Conservation (phyloP, 2,888 invertebrate genomes). For the Acronicta aceris region DNA sequence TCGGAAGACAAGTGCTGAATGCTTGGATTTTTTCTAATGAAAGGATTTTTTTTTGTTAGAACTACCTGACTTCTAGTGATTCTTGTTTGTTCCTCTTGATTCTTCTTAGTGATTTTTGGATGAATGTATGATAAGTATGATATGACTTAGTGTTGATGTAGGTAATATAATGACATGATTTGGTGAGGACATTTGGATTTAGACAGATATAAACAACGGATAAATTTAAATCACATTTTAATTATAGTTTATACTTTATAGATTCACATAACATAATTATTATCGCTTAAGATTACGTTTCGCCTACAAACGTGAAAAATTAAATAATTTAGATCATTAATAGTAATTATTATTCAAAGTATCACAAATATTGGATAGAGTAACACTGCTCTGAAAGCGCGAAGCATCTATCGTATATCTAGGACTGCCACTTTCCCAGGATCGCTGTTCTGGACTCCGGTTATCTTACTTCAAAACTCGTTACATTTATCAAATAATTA, state of each 20-base stretch:
- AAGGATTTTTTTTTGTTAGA: not conserved
- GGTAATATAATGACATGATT: not conserved
- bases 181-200: not conserved
- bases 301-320: slow-evolving; percentile 88
- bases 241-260: slow-evolving; percentile 82
- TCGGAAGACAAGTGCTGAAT: too few species aligned
- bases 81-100: too few species aligned
- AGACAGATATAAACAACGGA: slow-evolving; percentile 59
- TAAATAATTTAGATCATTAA: slow-evolving; percentile 89
- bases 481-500: slow-evolving; percentile 58
- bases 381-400: slow-evolving; percentile 84
- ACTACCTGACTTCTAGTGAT: not conserved
- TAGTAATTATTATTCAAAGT: slow-evolving; percentile 87
- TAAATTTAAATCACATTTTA: slow-evolving; percentile 84
- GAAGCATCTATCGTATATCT: slow-evolving; percentile 80
- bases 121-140: not conserved
- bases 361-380: slow-evolving; percentile 88
- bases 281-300: slow-evolving; percentile 80
- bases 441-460: slow-evolving; percentile 47
- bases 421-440: slow-evolving; percentile 61
- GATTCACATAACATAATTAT: slow-evolving; percentile 79
- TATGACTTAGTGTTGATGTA: not conserved
- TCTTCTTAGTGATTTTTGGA: too few species aligned
- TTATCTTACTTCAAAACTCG: slow-evolving; percentile 52
- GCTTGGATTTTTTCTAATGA: too few species aligned